Evolutionary conservation across 2,113 vertebrate species (phyloP), one percentile per base, ranked within the genome.

Genomic region (Gasterosteus aculeatus): DNA sequence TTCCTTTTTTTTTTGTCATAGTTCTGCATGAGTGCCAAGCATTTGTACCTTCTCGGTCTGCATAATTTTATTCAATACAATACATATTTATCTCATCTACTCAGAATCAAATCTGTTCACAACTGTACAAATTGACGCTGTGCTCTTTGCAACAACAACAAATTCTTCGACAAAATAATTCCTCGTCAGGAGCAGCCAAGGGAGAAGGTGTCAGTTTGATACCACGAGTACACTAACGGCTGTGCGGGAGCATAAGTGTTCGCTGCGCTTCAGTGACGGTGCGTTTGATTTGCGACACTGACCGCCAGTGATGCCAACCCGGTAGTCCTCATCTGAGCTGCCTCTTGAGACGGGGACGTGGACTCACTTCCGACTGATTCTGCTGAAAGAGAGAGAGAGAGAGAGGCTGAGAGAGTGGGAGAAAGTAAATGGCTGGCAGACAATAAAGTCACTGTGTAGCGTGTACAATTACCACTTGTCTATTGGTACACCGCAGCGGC

Each of bases 151-250:
- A 75, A 84, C 80, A 74, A 57, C 84, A 58, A 86, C 90, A 57
- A 91, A 92, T 93, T 88, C 88, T 88, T 85, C 77, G 81, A 91
- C 38, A 79, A 89, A 90, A 86, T 92, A 90, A 87, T 84, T 90
- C 85, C 88, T 91, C 92, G 91, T 92, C 91, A 91, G 90, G 88
- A 87, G 88, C 90, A 92, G 91, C 91, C 92, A 86, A 88, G 91
- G 92, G 91, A 92, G 85, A 86, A 93, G 81, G 87, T 91, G 91
- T 93, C 89, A 91, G 85, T 91, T 88, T 90, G 90, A 92, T 88
- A 77, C 73, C 81, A 65, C 76, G 26, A 69, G 80, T 81, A 86
- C 88, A 85, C 86, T 91, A 93, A 93, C 89, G 86, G 90, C 89
- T 92, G 89, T 62, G 84, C 68, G 15, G 85, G 83, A 92, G 88